Base-by-base conservation (phyloP, 1,140 invertebrate genomes). In the Pteromalus puparum region DNA sequence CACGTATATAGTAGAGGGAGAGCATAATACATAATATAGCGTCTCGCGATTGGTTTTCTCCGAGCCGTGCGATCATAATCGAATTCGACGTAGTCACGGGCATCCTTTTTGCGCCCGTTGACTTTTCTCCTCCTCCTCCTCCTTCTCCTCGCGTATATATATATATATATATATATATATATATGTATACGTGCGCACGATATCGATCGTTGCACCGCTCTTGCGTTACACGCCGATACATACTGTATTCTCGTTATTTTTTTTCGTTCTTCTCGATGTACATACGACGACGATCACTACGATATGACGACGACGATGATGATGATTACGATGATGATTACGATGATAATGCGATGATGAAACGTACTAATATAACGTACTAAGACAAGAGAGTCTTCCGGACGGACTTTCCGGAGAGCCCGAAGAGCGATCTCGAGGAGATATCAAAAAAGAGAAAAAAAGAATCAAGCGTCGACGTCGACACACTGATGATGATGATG, bases 31-130 rank as follows among this genome's bases (percentile, higher is more conserved):
- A n/a, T n/a, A n/a, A n/a, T n/a, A 28, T 42, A 67, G 28, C 18
- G 61, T 9, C 21, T 48, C 26, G 28, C 18, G 48, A 82, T 82
- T 76, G 53, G 73, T 30, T 82, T 82, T 82, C 73, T 70, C 21
- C 67, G 26, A n/a, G 61, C 38, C 48, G 28, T 28, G 53, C 73
- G 81, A 67, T 82, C 38, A 82, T 82, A 82, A 82, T 76, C 81
- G 67, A 82, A 76, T 76, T 76, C 53, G 30, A 48, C 73, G 81
- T 82, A 82, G 73, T 82, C 81, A 76, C 38, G 65, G 42, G 67
- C 24, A 30, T 30, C 24, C 67, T 70, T 70, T 70, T 28, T 70
- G 67, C 26, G 67, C 67, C 67, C 26, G 26, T 70, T 30, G 67
- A 70, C 67, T 26, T 70, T 28, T 70, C 67, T 70, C 67, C 67